Base-by-base conservation (phyloP, 1,140 invertebrate genomes). In the Musca vetustissima region DNA sequence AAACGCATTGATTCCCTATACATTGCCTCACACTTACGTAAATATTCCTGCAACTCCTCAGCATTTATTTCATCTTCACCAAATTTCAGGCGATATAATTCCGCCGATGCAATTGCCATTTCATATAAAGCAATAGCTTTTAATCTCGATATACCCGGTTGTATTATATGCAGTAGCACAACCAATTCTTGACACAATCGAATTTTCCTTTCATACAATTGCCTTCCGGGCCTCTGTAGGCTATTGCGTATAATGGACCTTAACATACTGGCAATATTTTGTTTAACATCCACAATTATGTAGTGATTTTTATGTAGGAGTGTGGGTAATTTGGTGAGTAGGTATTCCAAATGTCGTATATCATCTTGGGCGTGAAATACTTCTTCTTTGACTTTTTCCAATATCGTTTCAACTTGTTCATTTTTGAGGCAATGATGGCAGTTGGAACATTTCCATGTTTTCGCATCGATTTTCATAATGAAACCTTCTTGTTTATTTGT, bases 111-210 rank as follows among this genome's bases (percentile, higher is more conserved):
- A 15, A 88, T 85, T 75, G 92, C 90, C 70, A 93, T 79, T 80
- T 94, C 91, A 68, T 92, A 93, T 22, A 92, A 74, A 15, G 90
- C 87, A 65, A 92, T 88, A 13, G 89, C 91, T 90, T 81, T 76
- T 74, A 86, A 82, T 64, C 91, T 85, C 11, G 90, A 92, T 74
- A 93, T 88, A 47, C 92, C 92, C 0, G 91, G 91, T 36, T 91
- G 89, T 9, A 93, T 76, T 32, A 87, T 85, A 66, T 89, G 87
- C 0, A 92, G 76, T 0, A 93, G 85, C 9, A 84, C 73, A 14
- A 92, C 70, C 48, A 93, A 76, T 70, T 92, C 88, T 48, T 86
- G 82, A 70, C 90, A 92, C 1, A 91, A 73, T 24, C 87, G 81
- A n/a, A 88, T 81, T 84, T 91, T 92, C 52, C 86, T 85, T 50